Percentiles rank a stretch among this genome's conserved stretches.
Evolutionary conservation across 2,113 vertebrate species (phyloP).

Genomic region (Pseudorectes ferrugineus): DNA sequence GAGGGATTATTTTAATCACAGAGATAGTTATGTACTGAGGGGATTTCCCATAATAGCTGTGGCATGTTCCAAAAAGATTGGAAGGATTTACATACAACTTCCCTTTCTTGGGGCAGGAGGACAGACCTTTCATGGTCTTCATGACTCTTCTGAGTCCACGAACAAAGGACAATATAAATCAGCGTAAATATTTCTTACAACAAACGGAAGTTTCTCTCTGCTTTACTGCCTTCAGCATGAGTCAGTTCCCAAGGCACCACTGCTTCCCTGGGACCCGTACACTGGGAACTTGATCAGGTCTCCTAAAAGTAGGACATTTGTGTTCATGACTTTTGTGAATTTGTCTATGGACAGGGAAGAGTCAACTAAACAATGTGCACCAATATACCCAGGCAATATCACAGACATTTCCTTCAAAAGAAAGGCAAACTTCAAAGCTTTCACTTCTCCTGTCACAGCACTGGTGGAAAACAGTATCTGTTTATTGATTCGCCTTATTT

Average conservation of each 20-base stretch:
- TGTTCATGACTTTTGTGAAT: not conserved
- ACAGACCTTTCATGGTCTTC: not conserved
- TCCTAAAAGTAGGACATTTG: not conserved
- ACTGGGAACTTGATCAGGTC: not conserved
- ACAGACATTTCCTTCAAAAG: constrained; percentile 8
- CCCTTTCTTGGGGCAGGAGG: not conserved
- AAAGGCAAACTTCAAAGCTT: constrained; percentile 27
- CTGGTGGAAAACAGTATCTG: constrained; percentile 2
- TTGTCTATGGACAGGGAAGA: not conserved
- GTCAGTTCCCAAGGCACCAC: not conserved
- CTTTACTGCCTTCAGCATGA: not conserved
- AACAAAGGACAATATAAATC: not conserved
- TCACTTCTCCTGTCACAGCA: not conserved
- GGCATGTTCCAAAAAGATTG: not conserved
- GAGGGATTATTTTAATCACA: not conserved
- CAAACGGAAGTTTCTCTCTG: not conserved
- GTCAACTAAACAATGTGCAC: not conserved
- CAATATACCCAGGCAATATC: not conserved
- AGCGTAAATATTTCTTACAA: not conserved
- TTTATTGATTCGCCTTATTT: constrained; percentile 32
- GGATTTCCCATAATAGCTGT: not conserved
- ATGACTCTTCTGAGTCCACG: not conserved
- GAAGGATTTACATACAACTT: not conserved
- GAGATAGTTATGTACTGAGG: not conserved
- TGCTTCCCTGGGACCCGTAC: not conserved